These are phyloP conservation scores for Zaprionus kolodkinae DNA, from an alignment of 1,140 invertebrate genomes.

Conservation along the genomic window DNA sequence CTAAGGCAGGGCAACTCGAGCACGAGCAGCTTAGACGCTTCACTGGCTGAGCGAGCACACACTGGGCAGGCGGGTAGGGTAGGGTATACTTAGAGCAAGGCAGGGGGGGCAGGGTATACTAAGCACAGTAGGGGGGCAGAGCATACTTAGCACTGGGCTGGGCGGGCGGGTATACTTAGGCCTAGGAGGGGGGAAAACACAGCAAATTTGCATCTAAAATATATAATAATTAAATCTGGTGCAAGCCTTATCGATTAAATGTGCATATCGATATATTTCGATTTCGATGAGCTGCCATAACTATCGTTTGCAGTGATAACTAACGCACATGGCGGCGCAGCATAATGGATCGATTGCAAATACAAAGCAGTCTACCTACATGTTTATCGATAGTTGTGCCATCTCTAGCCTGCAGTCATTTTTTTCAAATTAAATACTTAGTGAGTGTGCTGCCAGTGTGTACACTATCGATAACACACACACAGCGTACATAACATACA, in stretches of 20 bases:
- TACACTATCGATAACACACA: neutral
- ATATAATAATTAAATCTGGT: neutral
- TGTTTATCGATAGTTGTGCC: constrained; percentile 6
- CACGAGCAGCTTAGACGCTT: neutral
- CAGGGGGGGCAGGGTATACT: neutral
- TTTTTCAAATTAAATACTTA: neutral
- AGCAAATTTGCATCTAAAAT: neutral
- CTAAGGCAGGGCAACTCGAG: constrained; percentile 2
- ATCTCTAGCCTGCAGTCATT: neutral
- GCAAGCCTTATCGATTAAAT: neutral
- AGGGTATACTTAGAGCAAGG: neutral
- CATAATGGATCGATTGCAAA: neutral
- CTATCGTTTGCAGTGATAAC: neutral
- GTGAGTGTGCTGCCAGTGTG: neutral
- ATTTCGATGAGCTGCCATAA: neutral
- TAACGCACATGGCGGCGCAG: neutral
- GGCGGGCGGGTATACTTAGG: neutral
- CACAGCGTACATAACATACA: neutral
- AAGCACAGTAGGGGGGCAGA: neutral
- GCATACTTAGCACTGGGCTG: neutral
- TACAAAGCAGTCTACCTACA: neutral
- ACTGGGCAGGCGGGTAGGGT: no score
- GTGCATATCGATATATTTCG: neutral
- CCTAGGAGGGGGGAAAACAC: neutral
- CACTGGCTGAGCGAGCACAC: neutral